Percentiles rank a stretch among this genome's conserved stretches.
Conservation (phyloP, 2,888 invertebrate genomes). For the Volucella inanis region DNA sequence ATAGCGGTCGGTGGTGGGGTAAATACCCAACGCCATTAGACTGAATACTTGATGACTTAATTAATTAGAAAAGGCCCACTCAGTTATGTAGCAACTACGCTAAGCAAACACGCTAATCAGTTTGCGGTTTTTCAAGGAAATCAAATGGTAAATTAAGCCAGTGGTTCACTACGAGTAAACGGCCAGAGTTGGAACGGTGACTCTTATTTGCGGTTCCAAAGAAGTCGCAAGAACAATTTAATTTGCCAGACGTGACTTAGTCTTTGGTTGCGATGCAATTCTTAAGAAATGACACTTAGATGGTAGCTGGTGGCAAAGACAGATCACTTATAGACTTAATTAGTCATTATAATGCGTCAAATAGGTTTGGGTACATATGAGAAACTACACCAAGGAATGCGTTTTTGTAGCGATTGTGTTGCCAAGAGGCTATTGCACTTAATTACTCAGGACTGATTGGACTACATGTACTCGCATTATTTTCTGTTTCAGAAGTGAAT, state of each 20-base stretch:
- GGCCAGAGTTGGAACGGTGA: slow-evolving; percentile 35
- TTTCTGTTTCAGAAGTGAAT: no score
- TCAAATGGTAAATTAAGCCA: slow-evolving; percentile 5
- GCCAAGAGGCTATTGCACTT: no score
- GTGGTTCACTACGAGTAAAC: slow-evolving; percentile 25
- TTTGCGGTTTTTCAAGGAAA: slow-evolving; percentile 61
- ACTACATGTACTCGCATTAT: no score
- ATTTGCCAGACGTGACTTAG: slow-evolving; percentile 38
- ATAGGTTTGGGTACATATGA: no score
- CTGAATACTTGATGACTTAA: slow-evolving; percentile 64
- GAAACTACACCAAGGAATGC: no score
- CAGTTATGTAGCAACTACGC: slow-evolving; percentile 28
- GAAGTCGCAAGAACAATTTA: slow-evolving; percentile 46
- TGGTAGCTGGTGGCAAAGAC: no score
- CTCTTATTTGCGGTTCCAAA: slow-evolving; percentile 53
- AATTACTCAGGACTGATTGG: no score
- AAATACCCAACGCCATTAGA: slow-evolving; percentile 58
- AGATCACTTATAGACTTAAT: no score
- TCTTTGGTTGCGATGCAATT: slow-evolving; percentile 36
- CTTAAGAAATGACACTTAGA: slow-evolving; percentile 37
- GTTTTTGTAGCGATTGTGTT: no score
- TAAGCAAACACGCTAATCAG: slow-evolving; percentile 35
- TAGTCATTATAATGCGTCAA: no score
- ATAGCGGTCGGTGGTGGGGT: background rate
- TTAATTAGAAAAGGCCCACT: slow-evolving; percentile 60